Evolutionary conservation across 2,888 invertebrate species (phyloP).

Genomic region (Congeria kusceri): DNA sequence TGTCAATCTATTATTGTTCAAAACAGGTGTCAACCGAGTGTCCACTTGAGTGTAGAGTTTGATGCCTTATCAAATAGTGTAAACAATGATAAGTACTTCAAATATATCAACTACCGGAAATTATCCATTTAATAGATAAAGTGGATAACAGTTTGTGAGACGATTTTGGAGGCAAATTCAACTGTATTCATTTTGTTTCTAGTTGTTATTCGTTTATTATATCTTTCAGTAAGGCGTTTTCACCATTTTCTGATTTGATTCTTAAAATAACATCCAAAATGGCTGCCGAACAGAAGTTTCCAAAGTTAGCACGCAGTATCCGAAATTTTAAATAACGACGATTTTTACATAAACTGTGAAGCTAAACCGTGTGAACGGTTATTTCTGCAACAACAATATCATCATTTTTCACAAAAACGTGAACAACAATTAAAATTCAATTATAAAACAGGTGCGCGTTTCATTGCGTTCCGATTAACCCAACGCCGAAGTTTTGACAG

Average conservation of each 20-base stretch:
- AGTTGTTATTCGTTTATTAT: too few relatives aligned
- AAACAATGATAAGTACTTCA: constrained; percentile 1
- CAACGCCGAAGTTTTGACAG: constrained; percentile 53
- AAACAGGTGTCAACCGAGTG: neutral
- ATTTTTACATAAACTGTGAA: too few relatives aligned
- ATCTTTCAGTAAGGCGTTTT: too few relatives aligned
- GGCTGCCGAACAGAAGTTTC: constrained; percentile 63
- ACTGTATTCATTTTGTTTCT: neutral
- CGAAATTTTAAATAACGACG: too few relatives aligned
- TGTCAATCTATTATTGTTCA: neutral
- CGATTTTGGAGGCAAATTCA: constrained; percentile 51
- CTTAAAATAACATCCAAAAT: constrained; percentile 65
- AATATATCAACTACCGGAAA: neutral
- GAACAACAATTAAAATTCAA: constrained; percentile 9
- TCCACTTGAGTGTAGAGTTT: neutral
- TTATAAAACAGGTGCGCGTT: constrained; percentile 53
- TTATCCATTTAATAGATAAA: too few relatives aligned
- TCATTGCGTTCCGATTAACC: constrained; percentile 27
- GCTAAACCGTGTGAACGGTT: too few relatives aligned
- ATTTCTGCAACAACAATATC: too few relatives aligned
- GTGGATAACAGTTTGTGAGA: neutral
- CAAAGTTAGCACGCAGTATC: constrained; percentile 12
- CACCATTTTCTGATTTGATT: neutral
- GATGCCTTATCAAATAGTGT: neutral
- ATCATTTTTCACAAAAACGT: neutral